Percentiles rank a stretch among this genome's conserved stretches.
These are phyloP conservation scores for Mnemiopsis leidyi DNA, from an alignment of 37 sponge, comb jelly and placozoan species.

Conservation along the genomic window DNA sequence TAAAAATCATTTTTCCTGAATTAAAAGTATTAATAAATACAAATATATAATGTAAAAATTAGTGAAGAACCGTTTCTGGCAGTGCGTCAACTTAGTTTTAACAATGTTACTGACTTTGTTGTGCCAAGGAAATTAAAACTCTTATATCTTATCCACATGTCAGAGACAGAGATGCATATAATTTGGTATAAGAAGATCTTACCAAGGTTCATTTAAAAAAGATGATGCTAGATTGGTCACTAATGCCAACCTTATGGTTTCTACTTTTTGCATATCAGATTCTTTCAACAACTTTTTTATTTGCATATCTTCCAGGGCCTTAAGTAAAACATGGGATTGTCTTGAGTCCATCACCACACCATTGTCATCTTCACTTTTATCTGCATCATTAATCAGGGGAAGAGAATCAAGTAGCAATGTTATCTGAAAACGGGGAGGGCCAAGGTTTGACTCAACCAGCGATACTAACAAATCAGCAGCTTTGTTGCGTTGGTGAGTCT, in stretches of 20 bases:
- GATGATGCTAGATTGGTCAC: slow-evolving; percentile 57
- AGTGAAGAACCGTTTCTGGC: too few relatives aligned
- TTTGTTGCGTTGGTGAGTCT: background rate
- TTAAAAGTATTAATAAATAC: too few relatives aligned
- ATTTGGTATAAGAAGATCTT: background rate
- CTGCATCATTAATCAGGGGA: slow-evolving; percentile 25
- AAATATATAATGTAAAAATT: too few relatives aligned
- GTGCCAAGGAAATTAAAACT: too few relatives aligned
- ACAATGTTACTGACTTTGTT: too few relatives aligned
- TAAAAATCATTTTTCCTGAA: too few relatives aligned
- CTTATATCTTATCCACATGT: too few relatives aligned
- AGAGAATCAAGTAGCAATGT: slow-evolving; percentile 48
- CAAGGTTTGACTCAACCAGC: slow-evolving; percentile 54
- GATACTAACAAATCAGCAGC: slow-evolving; percentile 59
- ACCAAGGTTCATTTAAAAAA: slow-evolving; percentile 51
- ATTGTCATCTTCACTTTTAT: background rate
- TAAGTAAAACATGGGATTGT: slow-evolving; percentile 7
- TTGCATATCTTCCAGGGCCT: slow-evolving; percentile 57
- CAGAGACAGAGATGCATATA: too few relatives aligned
- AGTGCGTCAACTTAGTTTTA: too few relatives aligned
- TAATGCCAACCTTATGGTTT: slow-evolving; percentile 49
- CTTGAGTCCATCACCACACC: background rate
- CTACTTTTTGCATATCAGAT: slow-evolving; percentile 34
- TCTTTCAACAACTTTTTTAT: slow-evolving; percentile 47
- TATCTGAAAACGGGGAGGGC: slow-evolving; percentile 50